Evolutionary conservation across 1,140 invertebrate species (phyloP), one percentile per base, ranked within the genome.

Genomic region (Globodera rostochiensis): DNA sequence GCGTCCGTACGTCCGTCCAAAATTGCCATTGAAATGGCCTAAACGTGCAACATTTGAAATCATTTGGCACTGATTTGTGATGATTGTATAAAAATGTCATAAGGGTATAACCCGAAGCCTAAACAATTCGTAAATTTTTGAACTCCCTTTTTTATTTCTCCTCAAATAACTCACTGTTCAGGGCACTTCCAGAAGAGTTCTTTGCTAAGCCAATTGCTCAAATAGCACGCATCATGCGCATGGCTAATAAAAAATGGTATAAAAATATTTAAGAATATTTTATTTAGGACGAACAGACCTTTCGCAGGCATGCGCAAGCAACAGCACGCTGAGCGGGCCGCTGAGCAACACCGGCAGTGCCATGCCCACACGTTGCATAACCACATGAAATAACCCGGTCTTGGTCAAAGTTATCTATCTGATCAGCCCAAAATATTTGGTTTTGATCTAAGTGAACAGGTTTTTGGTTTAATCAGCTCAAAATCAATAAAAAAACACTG

Each of bases 281-380:
- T 9, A 11, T 53, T 53, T 11, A 53, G 4, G 8, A 53, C 15
- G 15, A 53, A 53, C 53, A 11, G 53, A 64, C 47, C 79, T 45
- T 70, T 69, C 21, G 71, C 88, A 89, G 2, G 84, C 71, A n/a
- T 77, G 60, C 15, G 85, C 76, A 15, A 89, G 82, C 21, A 90
- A 78, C 13, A 87, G 45, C 75, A 89, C 80, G n/a, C 88, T 84
- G n/a, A 82, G 46, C 8, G 88, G 88, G 5, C 87, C 88, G 45
- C 80, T 70, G 11, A 89, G 84, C 13, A 87, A 60, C 25, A 89
- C 83, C 7, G 88, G 88, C 6, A 89, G 76, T 4, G 88, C 88
- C 64, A 89, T 88, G 53, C 87, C 87, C 74, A 86, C 78, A 73
- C 87, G 82, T 84, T 88, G 87, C 85, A 88, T 88, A 80, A 88